Base-by-base conservation (phyloP, 2,797 vertebrate genomes). In the Eupleurogrammus muticus region DNA sequence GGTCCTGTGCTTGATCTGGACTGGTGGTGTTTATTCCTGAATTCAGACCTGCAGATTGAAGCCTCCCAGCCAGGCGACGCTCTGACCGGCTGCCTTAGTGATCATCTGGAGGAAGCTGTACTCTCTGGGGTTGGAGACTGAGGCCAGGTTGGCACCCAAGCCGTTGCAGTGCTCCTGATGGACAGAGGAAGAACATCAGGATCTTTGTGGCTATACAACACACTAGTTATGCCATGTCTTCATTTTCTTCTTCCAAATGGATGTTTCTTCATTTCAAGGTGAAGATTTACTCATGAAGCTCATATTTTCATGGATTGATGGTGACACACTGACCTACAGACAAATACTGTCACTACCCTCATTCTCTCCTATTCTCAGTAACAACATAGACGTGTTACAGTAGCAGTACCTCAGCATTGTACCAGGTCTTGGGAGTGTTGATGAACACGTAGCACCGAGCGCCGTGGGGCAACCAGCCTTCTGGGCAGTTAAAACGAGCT, bases 21-120 rank as follows among this genome's bases (percentile, higher is more conserved):
- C 24, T 51, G 13, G 5, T 32, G 34, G 19, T 54, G 19, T 54
- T 5, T 8, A 7, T 9, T 38, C 5, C 17, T 24, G 11, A 24
- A 40, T 46, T 5, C 57, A 47, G 11, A 83, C 78, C 75, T 82
- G 75, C 47, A 82, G 68, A 14, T 35, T 21, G 71, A 75, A 79
- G 24, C 80, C 80, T 73, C 80, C 80, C 9, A 82, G 66, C 79
- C 75, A 81, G 19, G 62, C 66, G 0, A 0, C 3, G 62, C 11
- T 55, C 52, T 53, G 65, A 34, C 65, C 13, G 0, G 13, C 19
- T 9, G 10, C 42, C 23, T 11, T 4, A 17, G 56, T 21, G 3
- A 81, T 16, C 23, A 36, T 13, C 52, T 81, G 70, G 5, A 81
- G 70, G 74, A 62, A 74, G 13, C 7, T 34, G 44, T 81, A 63